Base-by-base conservation (phyloP, 2,888 invertebrate genomes). In the Endomychus coccineus region DNA sequence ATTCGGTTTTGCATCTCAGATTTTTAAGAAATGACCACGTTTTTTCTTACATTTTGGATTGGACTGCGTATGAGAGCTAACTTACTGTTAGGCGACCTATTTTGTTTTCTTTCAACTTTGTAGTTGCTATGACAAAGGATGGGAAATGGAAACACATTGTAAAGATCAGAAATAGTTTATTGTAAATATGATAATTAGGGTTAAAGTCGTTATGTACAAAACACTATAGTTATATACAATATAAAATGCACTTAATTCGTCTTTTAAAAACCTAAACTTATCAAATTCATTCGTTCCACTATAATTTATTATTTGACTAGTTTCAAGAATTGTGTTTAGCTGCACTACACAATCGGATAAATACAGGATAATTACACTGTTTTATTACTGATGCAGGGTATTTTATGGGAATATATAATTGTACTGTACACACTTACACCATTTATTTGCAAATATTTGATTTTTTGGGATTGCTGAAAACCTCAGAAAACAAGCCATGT, bases 201-300 rank as follows among this genome's bases (percentile, higher is more conserved):
- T 58, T 61, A 58, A 61, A 58, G 56, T 59, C 55, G 55, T 52
- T 66, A 66, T 66, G 63, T 66, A 66, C 66, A 66, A 64, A 66
- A 64, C 58, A 58, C 59, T 62, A 57, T 58, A 46, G 47, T 51
- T 45, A 53, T 44, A 51, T 61, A 63, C 61, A 62, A 59, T 58
- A 61, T 61, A 61, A 62, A 63, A 63, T 59, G 55, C 58, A 56
- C 56, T 56, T 59, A 55, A 48, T 46, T 46, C 38, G 43, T 40
- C 48, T 53, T 51, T 59, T 54, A 54, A 58, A 54, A 58, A 56
- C 51, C 48, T 41, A 46, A 36, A 44, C 37, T 49, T 46, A 52
- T 47, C 48, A 52, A 49, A 54, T 55, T 51, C 58, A 56, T 55
- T 56, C 58, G 44, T 49, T 43, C 39, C 40, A 38, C 44, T 47